A percentile compares a stretch with the other conserved stretches of the same genome.
Evolutionary conservation across 2,797 vertebrate genomes (phyloP).

Genomic region (Scolopax rusticola): DNA sequence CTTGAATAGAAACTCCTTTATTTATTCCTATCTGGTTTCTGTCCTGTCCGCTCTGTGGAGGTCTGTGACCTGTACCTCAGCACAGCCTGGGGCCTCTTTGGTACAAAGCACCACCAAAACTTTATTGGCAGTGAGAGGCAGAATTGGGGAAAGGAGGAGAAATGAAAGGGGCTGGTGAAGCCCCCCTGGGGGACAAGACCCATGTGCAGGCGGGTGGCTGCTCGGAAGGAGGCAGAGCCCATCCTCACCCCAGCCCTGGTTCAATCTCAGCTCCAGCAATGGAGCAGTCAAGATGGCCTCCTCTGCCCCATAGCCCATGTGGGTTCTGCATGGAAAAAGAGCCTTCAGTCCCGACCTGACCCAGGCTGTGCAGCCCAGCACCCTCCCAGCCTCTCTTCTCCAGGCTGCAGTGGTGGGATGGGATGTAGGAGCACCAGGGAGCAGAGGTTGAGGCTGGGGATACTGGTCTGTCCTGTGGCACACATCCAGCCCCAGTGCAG

Average conservation of each 20-base stretch:
- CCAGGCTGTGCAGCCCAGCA: neutral
- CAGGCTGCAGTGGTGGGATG: neutral
- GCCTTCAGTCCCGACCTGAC: accelerated
- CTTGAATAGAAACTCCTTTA: neutral
- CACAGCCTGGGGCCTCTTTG: neutral
- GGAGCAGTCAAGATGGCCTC: neutral
- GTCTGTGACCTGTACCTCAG: neutral
- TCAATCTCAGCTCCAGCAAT: neutral
- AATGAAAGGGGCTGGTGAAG: neutral
- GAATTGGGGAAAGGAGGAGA: neutral
- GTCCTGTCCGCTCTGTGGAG: neutral
- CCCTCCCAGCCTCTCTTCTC: neutral
- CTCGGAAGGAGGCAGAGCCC: neutral
- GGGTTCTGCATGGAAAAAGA: neutral
- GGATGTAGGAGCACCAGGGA: neutral
- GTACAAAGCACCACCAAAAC: neutral
- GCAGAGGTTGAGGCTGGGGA: accelerated
- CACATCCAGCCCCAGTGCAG: neutral
- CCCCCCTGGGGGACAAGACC: accelerated
- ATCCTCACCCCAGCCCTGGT: neutral
- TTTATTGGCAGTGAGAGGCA: neutral
- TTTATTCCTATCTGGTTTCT: neutral
- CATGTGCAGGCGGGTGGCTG: accelerated
- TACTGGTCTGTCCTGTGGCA: neutral
- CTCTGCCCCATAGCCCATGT: neutral